These are phyloP conservation scores for Colletes collaris DNA, from an alignment of 2,888 invertebrate species.

Conservation along the genomic window DNA sequence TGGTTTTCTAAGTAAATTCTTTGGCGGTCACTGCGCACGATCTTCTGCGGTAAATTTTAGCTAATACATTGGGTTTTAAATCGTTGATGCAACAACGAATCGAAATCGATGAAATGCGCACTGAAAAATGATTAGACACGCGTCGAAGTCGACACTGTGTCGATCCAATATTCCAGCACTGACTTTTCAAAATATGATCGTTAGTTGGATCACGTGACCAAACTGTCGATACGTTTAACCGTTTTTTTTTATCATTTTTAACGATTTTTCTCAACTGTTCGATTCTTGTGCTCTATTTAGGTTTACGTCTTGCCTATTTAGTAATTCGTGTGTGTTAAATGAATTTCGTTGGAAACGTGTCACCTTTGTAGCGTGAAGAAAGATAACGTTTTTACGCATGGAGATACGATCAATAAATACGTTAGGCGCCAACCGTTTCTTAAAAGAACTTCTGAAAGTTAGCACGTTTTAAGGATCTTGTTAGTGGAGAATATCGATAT, in stretches of 20 bases:
- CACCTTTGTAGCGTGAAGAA: not conserved
- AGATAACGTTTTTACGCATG: constrained; percentile 27
- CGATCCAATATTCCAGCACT: too few relatives aligned
- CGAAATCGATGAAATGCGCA: not conserved
- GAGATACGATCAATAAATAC: constrained; percentile 62
- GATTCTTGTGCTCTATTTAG: not conserved
- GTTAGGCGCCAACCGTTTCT: constrained; percentile 48
- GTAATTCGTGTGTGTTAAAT: not conserved
- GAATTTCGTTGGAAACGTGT: not conserved
- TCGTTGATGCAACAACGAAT: not conserved
- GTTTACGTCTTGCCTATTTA: too few relatives aligned
- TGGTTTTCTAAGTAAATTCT: not conserved
- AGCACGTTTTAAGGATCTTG: constrained; percentile 14
- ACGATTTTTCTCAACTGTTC: too few relatives aligned
- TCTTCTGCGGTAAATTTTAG: not conserved
- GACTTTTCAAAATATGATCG: constrained; percentile 7
- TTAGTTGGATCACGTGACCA: constrained; percentile 7
- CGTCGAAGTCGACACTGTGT: not conserved
- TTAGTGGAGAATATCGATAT: not conserved
- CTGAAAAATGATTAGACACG: not conserved
- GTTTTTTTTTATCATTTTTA: not conserved
- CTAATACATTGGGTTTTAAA: not conserved
- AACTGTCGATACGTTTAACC: not conserved
- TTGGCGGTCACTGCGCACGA: not conserved
- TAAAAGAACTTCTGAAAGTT: constrained; percentile 30